Evolutionary conservation across 2,888 invertebrate species (phyloP), one percentile per base, ranked within the genome.

Genomic region (Chaitophorus viminalis): DNA sequence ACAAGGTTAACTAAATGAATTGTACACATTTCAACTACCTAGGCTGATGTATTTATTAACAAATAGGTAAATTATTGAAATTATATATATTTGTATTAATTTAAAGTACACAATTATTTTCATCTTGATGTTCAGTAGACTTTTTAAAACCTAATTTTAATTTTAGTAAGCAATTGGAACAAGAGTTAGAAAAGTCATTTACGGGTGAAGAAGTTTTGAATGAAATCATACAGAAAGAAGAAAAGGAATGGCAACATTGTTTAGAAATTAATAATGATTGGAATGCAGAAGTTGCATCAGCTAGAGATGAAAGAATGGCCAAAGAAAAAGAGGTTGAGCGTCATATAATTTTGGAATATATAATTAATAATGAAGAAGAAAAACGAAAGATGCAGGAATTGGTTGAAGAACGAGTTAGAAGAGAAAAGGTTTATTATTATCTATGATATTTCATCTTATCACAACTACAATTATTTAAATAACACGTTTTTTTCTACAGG

Each of bases 381-480:
- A 89, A 90, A 65, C 89, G 90, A 83, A 89, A 90, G 86, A 90
- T 90, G 52, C 77, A 90, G 46, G 82, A 89, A 52, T 82, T 90
- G 82, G 88, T 91, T 46, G 90, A 90, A 85, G 89, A 93, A 89
- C 92, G 92, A 77, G 93, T 94, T 89, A 89, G 92, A 88, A 90
- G 90, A 89, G 92, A 93, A 90, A 93, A 93, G 91, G 92, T 92
- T n/a, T n/a, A n/a, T n/a, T n/a, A n/a, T n/a, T n/a, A n/a, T n/a
- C n/a, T n/a, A n/a, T n/a, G n/a, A n/a, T n/a, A n/a, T n/a, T n/a
- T n/a, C n/a, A n/a, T n/a, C n/a, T n/a, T n/a, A n/a, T n/a, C n/a
- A n/a, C n/a, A n/a, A n/a, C n/a, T n/a, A 90, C 89, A 65, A 29
- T 52, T 0, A 21, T 46, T 21, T 52, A 25, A 21, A 21, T 8